Conservation (phyloP, 1,140 invertebrate species). For the Meloidogyne floridensis region DNA sequence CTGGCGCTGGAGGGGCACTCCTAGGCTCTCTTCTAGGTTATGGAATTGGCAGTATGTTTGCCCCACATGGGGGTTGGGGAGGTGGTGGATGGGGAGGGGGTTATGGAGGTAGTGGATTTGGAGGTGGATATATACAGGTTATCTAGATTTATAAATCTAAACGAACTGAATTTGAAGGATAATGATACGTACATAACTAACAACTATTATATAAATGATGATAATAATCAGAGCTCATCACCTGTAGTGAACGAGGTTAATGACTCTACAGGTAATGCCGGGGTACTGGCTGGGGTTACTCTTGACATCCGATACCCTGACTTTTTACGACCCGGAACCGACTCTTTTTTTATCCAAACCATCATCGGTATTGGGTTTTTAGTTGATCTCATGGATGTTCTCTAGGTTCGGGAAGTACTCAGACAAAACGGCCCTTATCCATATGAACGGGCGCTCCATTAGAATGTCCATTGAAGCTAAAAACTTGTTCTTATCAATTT, state of each 20-base stretch:
- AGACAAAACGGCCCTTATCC: too few species aligned
- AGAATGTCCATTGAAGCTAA: too few species aligned
- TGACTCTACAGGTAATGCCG: not conserved
- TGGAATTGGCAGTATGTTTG: constrained; percentile 49
- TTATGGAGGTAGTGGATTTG: constrained; percentile 29
- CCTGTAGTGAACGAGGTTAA: not conserved
- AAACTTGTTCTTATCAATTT: not conserved
- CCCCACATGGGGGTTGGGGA: constrained; percentile 44
- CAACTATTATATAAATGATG: constrained; percentile 48
- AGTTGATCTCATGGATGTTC: too few species aligned
- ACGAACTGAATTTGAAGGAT: constrained; percentile 31
- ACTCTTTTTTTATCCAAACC: too few species aligned
- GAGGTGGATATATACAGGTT: constrained; percentile 41
- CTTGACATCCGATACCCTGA: too few species aligned
- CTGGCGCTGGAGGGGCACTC: constrained; percentile 24
- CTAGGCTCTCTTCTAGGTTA: constrained; percentile 48
- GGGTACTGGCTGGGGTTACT: too few species aligned
- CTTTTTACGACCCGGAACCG: too few species aligned
- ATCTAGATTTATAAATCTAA: not conserved
- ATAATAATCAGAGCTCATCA: constrained; percentile 30
- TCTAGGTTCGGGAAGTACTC: too few species aligned
- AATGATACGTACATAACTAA: constrained; percentile 54
- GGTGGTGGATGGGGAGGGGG: constrained; percentile 39
- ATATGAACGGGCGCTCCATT: too few species aligned
- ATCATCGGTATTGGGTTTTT: too few species aligned